A percentile compares a stretch with the other conserved stretches of the same genome.
phyloP scores from a whole-genome alignment of 2,797 vertebrate genomes.

The Loris lydekkerianus region DNA sequence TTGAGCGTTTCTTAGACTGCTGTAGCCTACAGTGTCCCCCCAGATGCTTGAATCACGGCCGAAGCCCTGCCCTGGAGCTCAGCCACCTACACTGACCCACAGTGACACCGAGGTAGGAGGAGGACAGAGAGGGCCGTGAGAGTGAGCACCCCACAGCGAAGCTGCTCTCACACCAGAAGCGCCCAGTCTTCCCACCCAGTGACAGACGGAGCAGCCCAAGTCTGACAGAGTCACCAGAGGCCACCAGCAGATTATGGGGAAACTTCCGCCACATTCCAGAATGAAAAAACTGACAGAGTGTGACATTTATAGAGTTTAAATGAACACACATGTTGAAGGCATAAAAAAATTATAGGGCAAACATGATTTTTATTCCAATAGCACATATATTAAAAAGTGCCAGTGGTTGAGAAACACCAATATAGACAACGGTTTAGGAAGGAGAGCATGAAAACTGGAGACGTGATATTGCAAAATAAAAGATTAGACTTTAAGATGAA shows the following conservation, averaged over 20 bases:
- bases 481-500: background rate
- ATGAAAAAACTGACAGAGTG: background rate
- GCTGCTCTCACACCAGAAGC: background rate
- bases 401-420: background rate
- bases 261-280: background rate
- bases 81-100: rapidly evolving
- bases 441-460: background rate
- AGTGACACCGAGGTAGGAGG: rapidly evolving
- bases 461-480: background rate
- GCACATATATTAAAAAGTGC: background rate
- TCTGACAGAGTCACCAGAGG: background rate
- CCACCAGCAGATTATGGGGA: rapidly evolving
- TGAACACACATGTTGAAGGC: background rate
- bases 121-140: background rate
- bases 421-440: background rate
- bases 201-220: background rate
- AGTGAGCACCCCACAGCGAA: background rate
- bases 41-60: background rate
- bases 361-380: background rate
- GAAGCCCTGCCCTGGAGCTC: too few species aligned
- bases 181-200: background rate
- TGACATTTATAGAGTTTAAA: background rate
- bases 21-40: too few species aligned
- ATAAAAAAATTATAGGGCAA: background rate
- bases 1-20: background rate